Evolutionary conservation across 1,140 invertebrate genomes (phyloP).

Genomic region (Euwallacea fornicatus): DNA sequence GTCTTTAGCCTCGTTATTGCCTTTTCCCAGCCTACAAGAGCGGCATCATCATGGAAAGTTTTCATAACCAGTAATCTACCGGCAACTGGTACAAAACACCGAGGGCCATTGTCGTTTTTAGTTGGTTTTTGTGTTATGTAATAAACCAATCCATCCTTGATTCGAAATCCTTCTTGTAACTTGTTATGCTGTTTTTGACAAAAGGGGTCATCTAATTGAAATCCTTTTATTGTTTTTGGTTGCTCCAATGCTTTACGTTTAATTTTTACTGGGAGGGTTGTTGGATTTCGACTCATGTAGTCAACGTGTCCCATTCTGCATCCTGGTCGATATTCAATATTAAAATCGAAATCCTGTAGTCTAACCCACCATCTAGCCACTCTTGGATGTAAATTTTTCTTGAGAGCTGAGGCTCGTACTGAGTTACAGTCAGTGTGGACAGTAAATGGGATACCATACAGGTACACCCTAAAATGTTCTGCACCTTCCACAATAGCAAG

Average conservation of each 20-base stretch:
- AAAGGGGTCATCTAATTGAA: constrained; percentile 12
- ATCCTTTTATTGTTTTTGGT: not conserved
- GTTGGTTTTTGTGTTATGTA: constrained; percentile 2
- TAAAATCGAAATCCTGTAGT: constrained; percentile 5
- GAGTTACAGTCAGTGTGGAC: constrained; percentile 50
- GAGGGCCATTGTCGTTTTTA: too few relatives aligned
- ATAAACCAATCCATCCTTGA: constrained; percentile 3
- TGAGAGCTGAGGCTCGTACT: constrained; percentile 36
- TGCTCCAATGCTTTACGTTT: not conserved
- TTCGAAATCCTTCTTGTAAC: not conserved
- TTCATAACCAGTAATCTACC: constrained; percentile 19
- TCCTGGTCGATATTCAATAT: constrained; percentile 27
- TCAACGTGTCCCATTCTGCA: constrained; percentile 38
- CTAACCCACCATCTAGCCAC: constrained; percentile 48
- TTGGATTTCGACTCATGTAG: constrained; percentile 28
- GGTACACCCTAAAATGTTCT: constrained; percentile 52
- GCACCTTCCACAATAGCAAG: constrained; percentile 30
- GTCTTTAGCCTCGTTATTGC: not conserved
- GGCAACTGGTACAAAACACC: constrained; percentile 33
- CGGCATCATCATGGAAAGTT: constrained; percentile 21
- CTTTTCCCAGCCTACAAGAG: constrained; percentile 21
- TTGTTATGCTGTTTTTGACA: not conserved
- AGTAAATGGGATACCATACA: constrained; percentile 48
- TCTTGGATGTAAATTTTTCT: constrained; percentile 44
- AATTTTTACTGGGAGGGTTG: too few relatives aligned